Conservation (phyloP, 2,888 invertebrate species). For the Endomychus coccineus region DNA sequence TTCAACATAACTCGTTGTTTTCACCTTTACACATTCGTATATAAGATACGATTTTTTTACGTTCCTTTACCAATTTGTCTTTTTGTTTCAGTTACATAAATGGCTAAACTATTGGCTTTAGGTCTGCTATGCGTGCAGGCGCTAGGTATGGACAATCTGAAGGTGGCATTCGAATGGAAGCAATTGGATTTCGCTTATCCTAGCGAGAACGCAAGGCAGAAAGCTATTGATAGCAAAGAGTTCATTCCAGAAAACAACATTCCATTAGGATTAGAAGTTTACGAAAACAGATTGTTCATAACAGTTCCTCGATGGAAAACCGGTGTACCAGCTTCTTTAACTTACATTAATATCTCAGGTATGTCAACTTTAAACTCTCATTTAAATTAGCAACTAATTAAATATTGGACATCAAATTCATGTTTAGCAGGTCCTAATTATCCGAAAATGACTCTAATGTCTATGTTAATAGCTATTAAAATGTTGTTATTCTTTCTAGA, state of each 20-base stretch:
- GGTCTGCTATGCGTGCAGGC: conserved; percentile 5
- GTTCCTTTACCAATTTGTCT: no score
- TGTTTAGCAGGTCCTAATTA: no score
- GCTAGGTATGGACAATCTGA: conserved; percentile 58
- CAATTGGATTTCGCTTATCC: conserved; percentile 63
- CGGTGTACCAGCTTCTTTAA: conserved; percentile 68
- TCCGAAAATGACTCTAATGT: no score
- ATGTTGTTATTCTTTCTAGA: no score
- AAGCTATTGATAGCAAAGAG: conserved; percentile 51
- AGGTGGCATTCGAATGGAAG: conserved; percentile 66
- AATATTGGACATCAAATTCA: no score
- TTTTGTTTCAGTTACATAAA: no score
- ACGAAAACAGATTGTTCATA: conserved; percentile 61
- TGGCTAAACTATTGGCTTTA: background rate
- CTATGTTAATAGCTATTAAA: no score
- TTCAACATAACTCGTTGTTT: no score
- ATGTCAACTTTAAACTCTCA: no score
- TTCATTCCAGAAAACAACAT: conserved; percentile 66
- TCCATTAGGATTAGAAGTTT: conserved; percentile 68
- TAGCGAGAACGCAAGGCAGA: conserved; percentile 48
- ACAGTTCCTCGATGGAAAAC: conserved; percentile 70
- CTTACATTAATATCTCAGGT: conserved; percentile 67
- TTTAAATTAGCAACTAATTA: no score
- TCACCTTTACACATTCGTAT: no score
- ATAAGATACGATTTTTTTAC: no score